Evolutionary conservation across 1,140 invertebrate genomes (phyloP).

Genomic region (Chrysoperla carnea): DNA sequence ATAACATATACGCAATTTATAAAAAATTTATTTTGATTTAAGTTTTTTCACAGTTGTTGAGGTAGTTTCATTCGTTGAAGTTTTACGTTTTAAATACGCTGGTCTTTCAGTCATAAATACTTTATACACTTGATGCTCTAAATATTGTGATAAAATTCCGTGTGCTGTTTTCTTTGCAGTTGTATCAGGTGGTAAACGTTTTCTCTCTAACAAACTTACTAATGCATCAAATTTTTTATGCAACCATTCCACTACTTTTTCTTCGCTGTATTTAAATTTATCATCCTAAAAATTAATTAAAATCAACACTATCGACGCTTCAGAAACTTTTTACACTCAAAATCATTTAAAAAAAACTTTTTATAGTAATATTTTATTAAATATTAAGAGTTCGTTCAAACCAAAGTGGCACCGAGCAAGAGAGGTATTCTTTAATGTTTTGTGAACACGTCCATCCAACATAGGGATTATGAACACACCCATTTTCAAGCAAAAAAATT

Average conservation of each 20-base stretch:
- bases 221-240: conserved; percentile 44
- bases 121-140: background rate
- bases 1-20: too few relatives aligned
- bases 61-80: too few relatives aligned
- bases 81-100: conserved; percentile 4
- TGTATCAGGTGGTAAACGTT: too few relatives aligned
- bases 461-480: background rate
- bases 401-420: too few relatives aligned
- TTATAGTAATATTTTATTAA: background rate
- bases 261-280: conserved; percentile 47
- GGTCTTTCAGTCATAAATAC: background rate
- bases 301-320: conserved; percentile 51
- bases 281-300: too few relatives aligned
- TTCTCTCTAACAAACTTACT: conserved; percentile 8
- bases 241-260: conserved; percentile 55
- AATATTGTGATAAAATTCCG: too few relatives aligned
- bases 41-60: too few relatives aligned
- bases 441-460: too few relatives aligned
- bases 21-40: too few relatives aligned
- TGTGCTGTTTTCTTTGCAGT: too few relatives aligned
- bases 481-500: background rate
- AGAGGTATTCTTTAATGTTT: too few relatives aligned
- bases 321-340: conserved; percentile 27
- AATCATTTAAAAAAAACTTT: conserved; percentile 2
- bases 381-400: too few relatives aligned